A percentile compares a stretch with the other conserved stretches of the same genome.
These are phyloP conservation scores for Lycorma delicatula DNA, from an alignment of 1,140 invertebrate species.

Conservation along the genomic window DNA sequence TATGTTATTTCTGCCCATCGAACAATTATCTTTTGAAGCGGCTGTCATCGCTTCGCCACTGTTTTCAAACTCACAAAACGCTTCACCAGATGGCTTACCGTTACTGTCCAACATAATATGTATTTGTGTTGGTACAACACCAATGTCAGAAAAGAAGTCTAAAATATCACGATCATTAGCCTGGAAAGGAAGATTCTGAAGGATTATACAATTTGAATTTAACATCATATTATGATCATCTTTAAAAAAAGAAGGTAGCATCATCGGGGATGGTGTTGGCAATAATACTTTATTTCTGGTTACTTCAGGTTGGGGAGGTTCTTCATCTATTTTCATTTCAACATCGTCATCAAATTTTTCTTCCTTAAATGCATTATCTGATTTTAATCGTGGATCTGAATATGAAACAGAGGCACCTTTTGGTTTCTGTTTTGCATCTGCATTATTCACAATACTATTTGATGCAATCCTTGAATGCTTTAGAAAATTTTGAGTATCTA, in stretches of 20 bases:
- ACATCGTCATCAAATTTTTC: background rate
- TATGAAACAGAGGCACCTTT: too few relatives aligned
- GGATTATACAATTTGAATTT: constrained; percentile 53
- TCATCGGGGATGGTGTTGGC: background rate
- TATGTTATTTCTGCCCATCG: constrained; percentile 54
- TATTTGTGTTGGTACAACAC: constrained; percentile 63
- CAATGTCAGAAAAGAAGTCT: constrained; percentile 69
- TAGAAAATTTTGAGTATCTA: too few relatives aligned
- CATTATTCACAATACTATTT: too few relatives aligned
- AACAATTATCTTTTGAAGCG: constrained; percentile 53
- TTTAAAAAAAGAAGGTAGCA: too few relatives aligned
- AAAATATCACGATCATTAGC: constrained; percentile 66
- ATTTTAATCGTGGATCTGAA: too few relatives aligned
- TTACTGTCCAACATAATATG: constrained; percentile 62
- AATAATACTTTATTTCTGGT: background rate
- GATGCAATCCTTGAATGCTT: too few relatives aligned
- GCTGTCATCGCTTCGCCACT: constrained; percentile 59
- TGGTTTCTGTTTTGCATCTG: too few relatives aligned
- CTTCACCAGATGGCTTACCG: constrained; percentile 65
- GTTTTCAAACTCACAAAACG: constrained; percentile 73
- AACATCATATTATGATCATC: too few relatives aligned
- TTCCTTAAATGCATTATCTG: too few relatives aligned
- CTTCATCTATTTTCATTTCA: background rate
- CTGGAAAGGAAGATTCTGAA: constrained; percentile 64
- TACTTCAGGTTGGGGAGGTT: background rate